phyloP scores from a whole-genome alignment of 2,113 vertebrate species.

The Natator depressus region DNA sequence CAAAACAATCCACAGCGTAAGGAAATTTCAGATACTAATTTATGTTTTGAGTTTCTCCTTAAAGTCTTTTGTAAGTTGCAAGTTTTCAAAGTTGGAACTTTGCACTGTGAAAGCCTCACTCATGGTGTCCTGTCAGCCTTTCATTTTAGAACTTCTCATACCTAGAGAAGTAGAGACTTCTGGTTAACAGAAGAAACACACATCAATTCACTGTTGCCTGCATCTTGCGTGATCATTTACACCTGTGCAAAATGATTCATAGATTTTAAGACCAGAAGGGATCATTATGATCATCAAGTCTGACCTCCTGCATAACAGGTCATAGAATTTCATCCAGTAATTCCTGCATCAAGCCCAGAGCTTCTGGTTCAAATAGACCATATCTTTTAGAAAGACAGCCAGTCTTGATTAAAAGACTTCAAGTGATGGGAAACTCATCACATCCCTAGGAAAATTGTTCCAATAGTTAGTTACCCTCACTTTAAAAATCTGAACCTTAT shows the following conservation, averaged over 20 bases:
- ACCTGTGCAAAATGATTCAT: not conserved
- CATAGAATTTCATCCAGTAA: not conserved
- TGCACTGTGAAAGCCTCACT: not conserved
- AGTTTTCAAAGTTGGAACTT: not conserved
- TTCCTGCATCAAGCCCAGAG: not conserved
- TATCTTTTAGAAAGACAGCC: not conserved
- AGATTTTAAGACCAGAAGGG: not conserved
- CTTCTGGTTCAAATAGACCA: not conserved
- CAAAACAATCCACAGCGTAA: rapidly evolving
- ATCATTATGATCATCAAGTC: not conserved
- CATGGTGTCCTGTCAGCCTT: not conserved
- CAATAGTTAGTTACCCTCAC: not conserved
- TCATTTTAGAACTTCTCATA: not conserved
- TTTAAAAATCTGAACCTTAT: not conserved
- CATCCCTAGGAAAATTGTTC: not conserved
- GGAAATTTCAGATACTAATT: not conserved
- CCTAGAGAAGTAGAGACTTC: not conserved
- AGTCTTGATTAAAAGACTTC: not conserved
- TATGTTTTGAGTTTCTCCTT: not conserved
- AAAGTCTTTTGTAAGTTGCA: not conserved
- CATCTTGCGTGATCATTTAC: rapidly evolving
- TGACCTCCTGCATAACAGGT: not conserved
- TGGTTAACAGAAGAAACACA: not conserved
- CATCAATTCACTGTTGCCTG: not conserved
- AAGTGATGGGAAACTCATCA: not conserved